Evolutionary conservation across 2,797 vertebrate species (phyloP), one percentile per base, ranked within the genome.

Genomic region (Acrossocheilus wenchowensis): DNA sequence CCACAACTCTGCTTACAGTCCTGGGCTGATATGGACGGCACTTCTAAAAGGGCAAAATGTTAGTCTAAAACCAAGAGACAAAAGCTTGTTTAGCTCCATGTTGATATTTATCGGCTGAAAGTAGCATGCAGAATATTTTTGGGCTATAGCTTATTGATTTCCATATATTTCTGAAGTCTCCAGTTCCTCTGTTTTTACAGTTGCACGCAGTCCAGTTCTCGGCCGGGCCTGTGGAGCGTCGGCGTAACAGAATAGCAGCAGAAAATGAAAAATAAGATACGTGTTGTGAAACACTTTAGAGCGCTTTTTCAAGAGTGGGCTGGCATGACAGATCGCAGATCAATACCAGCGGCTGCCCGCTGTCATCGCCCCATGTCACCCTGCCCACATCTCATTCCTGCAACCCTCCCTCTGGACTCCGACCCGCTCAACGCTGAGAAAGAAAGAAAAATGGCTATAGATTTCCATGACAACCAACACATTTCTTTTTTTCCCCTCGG

Each of bases 381-480:
- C 78, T 72, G 19, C 69, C 78, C 72, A 69, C 83, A 78, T 84
- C 77, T 75, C 77, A 80, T 71, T 68, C 74, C 79, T 75, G 69
- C 79, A 36, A 62, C 41, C 45, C 43, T 73, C 75, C 74, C 73
- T 30, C 54, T 30, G 43, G 71, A 81, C 71, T 66, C 30, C 23
- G 75, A 21, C 36, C 52, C n/a, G 50, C 64, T 85, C 64, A 73
- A 82, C 17, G 15, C 23, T 5, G 43, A 73, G 78, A 86, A 41
- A 75, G 11, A 54, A 78, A 50, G 64, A 87, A 72, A 87, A 78
- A 83, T 86, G 62, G 66, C 43, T 72, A 86, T 68, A 85, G 54
- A 88, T 89, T 90, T 89, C 87, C 83, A 86, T 86, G 85, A 87
- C 85, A 84, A 89, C 90, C 84, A 73, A 75, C 82, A 86, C 19